Conservation (phyloP, 2,797 vertebrate genomes). For the Setipinna tenuifilis region DNA sequence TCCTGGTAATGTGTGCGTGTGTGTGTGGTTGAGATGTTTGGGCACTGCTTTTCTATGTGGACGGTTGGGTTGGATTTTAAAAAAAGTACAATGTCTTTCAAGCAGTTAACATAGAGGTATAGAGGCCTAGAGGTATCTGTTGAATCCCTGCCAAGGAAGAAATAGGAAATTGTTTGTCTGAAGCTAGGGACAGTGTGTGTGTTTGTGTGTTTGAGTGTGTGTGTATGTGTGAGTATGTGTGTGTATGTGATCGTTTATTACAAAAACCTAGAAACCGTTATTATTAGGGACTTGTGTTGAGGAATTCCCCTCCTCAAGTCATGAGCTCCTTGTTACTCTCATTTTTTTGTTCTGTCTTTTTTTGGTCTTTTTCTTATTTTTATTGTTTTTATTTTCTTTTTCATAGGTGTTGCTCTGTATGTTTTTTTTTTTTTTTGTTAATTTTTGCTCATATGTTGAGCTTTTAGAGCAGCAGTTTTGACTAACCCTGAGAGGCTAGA, state of each 20-base stretch:
- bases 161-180: too few species aligned
- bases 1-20: background rate
- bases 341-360: background rate
- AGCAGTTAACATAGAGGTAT: too few species aligned
- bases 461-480: background rate
- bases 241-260: background rate
- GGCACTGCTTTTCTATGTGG: background rate
- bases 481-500: too few species aligned
- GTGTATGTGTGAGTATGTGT: background rate
- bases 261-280: constrained; percentile 20
- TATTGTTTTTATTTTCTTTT: background rate
- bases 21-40: background rate
- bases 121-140: too few species aligned
- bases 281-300: background rate
- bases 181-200: background rate
- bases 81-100: too few species aligned
- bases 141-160: too few species aligned
- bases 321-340: background rate
- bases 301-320: background rate
- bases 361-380: background rate
- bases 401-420: background rate
- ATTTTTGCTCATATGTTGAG: background rate
- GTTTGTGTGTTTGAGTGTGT: background rate
- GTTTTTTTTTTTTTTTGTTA: background rate
- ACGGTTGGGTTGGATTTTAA: too few species aligned